These are phyloP conservation scores for Neosilurus hyrtlii DNA, from an alignment of 2,797 vertebrate genomes.

Conservation along the genomic window DNA sequence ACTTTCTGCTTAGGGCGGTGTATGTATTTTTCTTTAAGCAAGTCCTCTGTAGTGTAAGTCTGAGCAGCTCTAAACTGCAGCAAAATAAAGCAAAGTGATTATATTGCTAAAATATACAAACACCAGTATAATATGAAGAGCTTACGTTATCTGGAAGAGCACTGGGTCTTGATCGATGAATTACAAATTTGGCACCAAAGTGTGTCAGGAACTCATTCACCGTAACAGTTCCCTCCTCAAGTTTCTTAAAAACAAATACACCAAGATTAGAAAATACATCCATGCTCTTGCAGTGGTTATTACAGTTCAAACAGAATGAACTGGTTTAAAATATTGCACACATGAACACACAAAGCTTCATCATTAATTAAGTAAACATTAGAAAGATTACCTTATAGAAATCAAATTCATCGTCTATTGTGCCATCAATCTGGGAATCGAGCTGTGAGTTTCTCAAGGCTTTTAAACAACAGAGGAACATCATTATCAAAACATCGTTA, in stretches of 20 bases:
- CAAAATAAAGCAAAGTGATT: constrained; percentile 5
- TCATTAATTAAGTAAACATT: not conserved
- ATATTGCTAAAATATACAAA: not conserved
- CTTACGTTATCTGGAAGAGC: constrained; percentile 80
- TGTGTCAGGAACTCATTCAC: constrained; percentile 86
- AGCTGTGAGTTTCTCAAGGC: constrained; percentile 77
- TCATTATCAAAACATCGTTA: too few species aligned
- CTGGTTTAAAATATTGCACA: not conserved
- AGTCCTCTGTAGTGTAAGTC: constrained; percentile 68
- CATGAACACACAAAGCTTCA: not conserved
- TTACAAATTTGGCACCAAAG: constrained; percentile 84
- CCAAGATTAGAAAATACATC: not conserved
- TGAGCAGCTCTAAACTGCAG: constrained; percentile 63
- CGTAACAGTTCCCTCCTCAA: constrained; percentile 81
- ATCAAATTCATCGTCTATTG: constrained; percentile 71
- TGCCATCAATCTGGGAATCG: constrained; percentile 80
- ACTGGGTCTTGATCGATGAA: constrained; percentile 90
- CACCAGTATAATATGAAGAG: not conserved
- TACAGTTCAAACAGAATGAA: not conserved
- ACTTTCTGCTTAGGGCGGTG: constrained; percentile 79
- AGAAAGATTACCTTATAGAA: constrained; percentile 74
- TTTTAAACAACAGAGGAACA: constrained; percentile 59
- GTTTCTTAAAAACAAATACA: constrained; percentile 75
- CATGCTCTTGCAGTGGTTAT: not conserved
- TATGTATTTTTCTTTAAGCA: constrained; percentile 78